Evolutionary conservation across 1,140 invertebrate species (phyloP).

Genomic region (Diachasmimorpha longicaudata): DNA sequence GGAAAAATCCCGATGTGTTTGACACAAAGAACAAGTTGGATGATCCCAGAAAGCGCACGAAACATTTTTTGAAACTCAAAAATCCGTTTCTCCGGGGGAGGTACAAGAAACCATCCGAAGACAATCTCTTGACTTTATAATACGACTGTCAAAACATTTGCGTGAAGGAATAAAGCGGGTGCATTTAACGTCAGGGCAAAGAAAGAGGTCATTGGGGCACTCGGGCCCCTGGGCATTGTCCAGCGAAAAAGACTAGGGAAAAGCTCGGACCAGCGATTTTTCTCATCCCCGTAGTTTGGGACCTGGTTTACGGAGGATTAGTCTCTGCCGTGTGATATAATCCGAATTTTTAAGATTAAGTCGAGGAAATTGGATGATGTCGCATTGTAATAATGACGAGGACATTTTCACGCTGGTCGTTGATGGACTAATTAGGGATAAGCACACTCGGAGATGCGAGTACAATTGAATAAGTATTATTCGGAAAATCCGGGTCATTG

Average conservation of each 20-base stretch:
- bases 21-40: neutral
- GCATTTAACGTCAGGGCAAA: neutral
- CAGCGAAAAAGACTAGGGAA: neutral
- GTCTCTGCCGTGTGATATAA: neutral
- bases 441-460: too few species aligned
- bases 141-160: slow-evolving; percentile 28
- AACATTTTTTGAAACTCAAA: neutral
- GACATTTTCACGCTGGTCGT: neutral
- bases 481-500: too few species aligned
- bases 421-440: neutral
- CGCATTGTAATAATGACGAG: neutral
- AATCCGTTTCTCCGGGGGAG: slow-evolving; percentile 1
- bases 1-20: neutral
- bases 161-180: neutral
- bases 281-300: neutral
- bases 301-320: neutral
- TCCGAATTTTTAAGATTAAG: neutral
- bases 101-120: neutral
- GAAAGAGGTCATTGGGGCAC: neutral
- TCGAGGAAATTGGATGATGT: neutral
- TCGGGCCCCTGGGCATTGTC: neutral
- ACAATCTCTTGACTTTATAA: slow-evolving; percentile 21
- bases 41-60: neutral
- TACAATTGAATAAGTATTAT: too few species aligned
- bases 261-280: neutral